phyloP scores from a whole-genome alignment of 2,113 vertebrate species.

The Delphinus delphis region DNA sequence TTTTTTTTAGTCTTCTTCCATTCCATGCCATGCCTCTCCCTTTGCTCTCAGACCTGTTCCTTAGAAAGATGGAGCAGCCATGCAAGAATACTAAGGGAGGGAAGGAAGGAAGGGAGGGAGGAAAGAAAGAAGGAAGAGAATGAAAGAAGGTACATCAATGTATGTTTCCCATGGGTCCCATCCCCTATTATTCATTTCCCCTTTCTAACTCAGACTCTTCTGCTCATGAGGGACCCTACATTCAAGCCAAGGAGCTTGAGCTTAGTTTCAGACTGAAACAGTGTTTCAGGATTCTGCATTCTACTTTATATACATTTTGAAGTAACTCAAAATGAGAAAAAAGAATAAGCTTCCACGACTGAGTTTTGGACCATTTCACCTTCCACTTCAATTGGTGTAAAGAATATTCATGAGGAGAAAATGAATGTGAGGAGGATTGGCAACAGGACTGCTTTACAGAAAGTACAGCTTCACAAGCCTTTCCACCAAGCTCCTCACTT shows the following conservation, averaged over 20 bases:
- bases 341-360: not conserved
- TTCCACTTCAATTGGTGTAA: not conserved
- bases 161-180: not conserved
- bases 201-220: not conserved
- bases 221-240: not conserved
- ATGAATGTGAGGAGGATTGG: not conserved
- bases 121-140: not conserved
- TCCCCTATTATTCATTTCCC: not conserved
- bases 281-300: not conserved
- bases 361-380: not conserved
- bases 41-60: not conserved
- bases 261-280: not conserved
- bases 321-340: not conserved
- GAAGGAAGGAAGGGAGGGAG: not conserved
- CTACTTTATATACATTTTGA: not conserved
- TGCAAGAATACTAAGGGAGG: not conserved
- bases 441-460: not conserved
- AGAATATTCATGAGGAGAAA: not conserved
- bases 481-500: not conserved
- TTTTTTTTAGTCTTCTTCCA: conserved; percentile 2
- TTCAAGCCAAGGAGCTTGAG: not conserved
- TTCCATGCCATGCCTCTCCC: not conserved
- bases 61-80: not conserved
- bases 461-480: not conserved
- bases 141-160: not conserved